Conservation (phyloP, 1,140 invertebrate species). For the Apis laboriosa region DNA sequence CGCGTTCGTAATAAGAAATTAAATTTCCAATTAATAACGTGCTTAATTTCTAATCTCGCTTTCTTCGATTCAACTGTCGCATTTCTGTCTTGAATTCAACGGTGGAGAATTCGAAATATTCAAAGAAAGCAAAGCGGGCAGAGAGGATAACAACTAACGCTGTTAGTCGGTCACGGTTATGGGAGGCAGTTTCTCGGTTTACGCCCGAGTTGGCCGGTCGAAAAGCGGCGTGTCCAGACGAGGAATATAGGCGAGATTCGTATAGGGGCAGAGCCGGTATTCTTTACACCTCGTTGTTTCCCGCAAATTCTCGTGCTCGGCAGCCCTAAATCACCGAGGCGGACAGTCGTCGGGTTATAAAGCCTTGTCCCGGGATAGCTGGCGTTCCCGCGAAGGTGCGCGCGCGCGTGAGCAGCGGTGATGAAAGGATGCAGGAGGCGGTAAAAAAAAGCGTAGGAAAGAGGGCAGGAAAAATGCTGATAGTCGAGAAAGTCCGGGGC, state of each 20-base stretch:
- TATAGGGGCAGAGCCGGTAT: conserved; percentile 34
- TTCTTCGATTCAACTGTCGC: no score
- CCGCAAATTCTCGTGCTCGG: conserved; percentile 58
- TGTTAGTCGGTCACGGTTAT: conserved; percentile 59
- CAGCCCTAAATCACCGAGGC: conserved; percentile 59
- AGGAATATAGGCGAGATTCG: conserved; percentile 54
- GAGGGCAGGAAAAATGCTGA: conserved; percentile 33
- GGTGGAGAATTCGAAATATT: background rate
- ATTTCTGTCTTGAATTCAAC: no score
- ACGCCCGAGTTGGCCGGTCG: conserved; percentile 55
- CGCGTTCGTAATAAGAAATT: no score
- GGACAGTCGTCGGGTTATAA: conserved; percentile 58
- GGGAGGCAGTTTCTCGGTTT: conserved; percentile 62
- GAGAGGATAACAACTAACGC: background rate
- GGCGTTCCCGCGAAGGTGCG: conserved; percentile 8
- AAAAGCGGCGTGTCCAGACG: conserved; percentile 23
- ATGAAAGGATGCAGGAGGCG: conserved; percentile 26
- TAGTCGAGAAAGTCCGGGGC: conserved; percentile 29
- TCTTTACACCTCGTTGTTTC: conserved; percentile 67
- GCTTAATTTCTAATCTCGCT: no score
- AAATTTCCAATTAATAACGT: no score
- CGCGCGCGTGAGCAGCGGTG: background rate
- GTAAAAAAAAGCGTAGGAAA: conserved; percentile 32
- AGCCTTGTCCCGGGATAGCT: conserved; percentile 24
- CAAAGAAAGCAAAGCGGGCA: background rate